Percentiles rank a stretch among this genome's conserved stretches.
phyloP scores from a whole-genome alignment of 35 echinoderm and acorn worm species.

The Amphiura filiformis region DNA sequence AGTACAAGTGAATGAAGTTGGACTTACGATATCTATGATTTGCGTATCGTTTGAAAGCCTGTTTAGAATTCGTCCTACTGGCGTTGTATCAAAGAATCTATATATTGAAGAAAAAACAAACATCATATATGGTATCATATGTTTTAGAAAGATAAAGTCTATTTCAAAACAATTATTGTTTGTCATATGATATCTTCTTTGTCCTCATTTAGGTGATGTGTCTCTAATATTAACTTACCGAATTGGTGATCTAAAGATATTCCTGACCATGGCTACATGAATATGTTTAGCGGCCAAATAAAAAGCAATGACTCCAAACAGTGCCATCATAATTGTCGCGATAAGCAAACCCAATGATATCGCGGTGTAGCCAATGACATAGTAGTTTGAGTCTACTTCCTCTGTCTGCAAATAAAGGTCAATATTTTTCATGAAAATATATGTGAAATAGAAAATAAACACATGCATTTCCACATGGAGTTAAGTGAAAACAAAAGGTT shows the following conservation, averaged over 20 bases:
- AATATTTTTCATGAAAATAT: background rate
- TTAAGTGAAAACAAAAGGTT: too few species aligned
- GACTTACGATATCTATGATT: constrained; percentile 58
- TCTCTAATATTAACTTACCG: too few species aligned
- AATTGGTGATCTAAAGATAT: too few species aligned
- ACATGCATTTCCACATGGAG: too few species aligned
- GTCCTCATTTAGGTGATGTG: too few species aligned
- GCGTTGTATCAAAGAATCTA: constrained; percentile 82
- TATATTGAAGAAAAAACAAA: background rate
- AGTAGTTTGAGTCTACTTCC: background rate
- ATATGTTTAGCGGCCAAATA: too few species aligned
- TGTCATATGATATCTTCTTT: too few species aligned
- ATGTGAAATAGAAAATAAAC: too few species aligned
- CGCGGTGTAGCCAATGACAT: background rate
- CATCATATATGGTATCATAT: background rate
- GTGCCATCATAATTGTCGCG: too few species aligned
- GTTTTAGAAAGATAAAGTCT: background rate
- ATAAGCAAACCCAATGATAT: background rate
- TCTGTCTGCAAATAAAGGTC: background rate
- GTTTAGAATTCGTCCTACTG: constrained; percentile 59
- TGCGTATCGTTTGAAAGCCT: constrained; percentile 67
- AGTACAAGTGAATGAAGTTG: too few species aligned
- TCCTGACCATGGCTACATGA: too few species aligned
- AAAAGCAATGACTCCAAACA: too few species aligned
- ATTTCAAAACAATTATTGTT: background rate